Evolutionary conservation across 2,113 vertebrate genomes (phyloP).

Genomic region (Athene noctua): DNA sequence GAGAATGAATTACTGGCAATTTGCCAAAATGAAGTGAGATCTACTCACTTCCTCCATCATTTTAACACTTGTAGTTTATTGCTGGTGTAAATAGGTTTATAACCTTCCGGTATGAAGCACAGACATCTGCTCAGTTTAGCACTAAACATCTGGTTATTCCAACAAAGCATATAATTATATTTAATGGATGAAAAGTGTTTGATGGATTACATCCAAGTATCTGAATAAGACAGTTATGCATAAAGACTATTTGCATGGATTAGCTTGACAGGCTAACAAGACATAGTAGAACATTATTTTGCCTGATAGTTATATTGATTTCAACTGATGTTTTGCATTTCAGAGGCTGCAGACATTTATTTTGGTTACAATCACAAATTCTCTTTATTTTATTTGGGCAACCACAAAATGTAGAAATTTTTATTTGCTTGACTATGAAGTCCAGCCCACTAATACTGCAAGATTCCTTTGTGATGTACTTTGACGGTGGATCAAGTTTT

Average conservation of each 20-base stretch:
- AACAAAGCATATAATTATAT: conserved; percentile 76
- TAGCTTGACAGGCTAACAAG: conserved; percentile 55
- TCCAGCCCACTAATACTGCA: background rate
- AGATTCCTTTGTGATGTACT: background rate
- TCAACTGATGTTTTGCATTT: background rate
- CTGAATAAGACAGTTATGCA: conserved; percentile 63
- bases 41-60: conserved; percentile 37
- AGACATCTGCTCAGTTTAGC: conserved; percentile 72
- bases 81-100: conserved; percentile 71
- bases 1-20: background rate
- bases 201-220: conserved; percentile 68
- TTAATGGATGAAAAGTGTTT: conserved; percentile 75
- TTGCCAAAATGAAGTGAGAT: conserved; percentile 29
- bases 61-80: conserved; percentile 64
- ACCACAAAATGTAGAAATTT: background rate
- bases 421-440: background rate
- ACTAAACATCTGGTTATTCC: conserved; percentile 78
- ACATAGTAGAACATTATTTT: conserved; percentile 10
- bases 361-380: background rate
- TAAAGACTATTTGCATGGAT: conserved; percentile 55
- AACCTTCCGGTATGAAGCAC: conserved; percentile 65
- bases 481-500: background rate
- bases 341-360: background rate
- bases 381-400: background rate
- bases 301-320: background rate